Evolutionary conservation across 1,140 invertebrate species (phyloP), one percentile per base, ranked within the genome.

Genomic region (Drosophila chauvacae): DNA sequence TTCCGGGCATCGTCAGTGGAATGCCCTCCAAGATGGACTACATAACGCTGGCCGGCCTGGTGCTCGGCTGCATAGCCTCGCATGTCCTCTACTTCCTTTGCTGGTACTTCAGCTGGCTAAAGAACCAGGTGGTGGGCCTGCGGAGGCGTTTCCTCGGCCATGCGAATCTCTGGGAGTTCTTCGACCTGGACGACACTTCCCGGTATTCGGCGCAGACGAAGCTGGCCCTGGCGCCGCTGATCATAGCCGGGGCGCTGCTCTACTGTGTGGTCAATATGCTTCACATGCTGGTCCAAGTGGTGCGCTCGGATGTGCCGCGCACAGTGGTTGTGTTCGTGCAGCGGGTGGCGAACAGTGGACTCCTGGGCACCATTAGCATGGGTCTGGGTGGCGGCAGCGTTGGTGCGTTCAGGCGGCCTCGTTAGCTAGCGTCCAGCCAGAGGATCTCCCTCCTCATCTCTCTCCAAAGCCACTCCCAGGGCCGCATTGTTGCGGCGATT

Each of bases 51-150:
- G 4, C 71, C 3, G 90, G 90, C 6, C 63, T 91, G 4, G 45
- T 91, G 26, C 59, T 87, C 14, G 86, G 78, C 23, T 73, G 82
- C 35, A 30, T 90, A 2, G 44, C 71, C 2, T 91, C 90, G 20
- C 83, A 88, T 26, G 20, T 64, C 14, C 42, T 91, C 7, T 77
- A 71, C 14, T 82, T 85, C 14, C 30, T 91, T 0, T 86, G 80
- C 73, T 77, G 80, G 63, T 91, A 85, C 65, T 90, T 87, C 13
- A 75, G 57, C 35, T 91, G 82, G 86, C 72, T 91, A 1, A 84
- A 82, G 41, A 39, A 18, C 1, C 83, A 79, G 66, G 78, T 81
- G 13, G 35, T 70, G 13, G 66, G 57, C 7, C 18, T 91, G 51
- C 82, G 90, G 23, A 50, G 48, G n/a, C 71, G 73, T 16, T 74